Percentiles rank a stretch among this genome's conserved stretches.
Evolutionary conservation across 2,113 vertebrate species (phyloP).

Genomic region (Dascyllus trimaculatus): DNA sequence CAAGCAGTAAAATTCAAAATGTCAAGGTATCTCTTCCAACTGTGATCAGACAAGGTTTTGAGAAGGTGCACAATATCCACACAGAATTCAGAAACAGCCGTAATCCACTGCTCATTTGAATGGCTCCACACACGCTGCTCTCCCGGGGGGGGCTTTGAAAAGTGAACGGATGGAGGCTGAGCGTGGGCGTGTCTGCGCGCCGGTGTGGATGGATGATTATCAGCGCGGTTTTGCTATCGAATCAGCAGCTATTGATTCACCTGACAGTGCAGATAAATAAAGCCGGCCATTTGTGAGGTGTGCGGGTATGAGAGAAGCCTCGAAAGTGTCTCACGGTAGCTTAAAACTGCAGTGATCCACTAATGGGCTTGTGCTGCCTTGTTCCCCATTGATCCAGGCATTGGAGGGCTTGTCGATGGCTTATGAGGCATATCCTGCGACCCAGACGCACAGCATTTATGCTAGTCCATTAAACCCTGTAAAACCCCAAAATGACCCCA

Average conservation of each 20-base stretch:
- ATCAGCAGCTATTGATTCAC: conserved; percentile 79
- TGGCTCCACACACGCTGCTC: conserved; percentile 5
- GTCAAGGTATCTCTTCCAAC: conserved; percentile 31
- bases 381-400: conserved; percentile 73
- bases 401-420: conserved; percentile 49
- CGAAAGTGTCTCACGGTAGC: conserved; percentile 52
- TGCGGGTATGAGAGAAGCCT: not conserved
- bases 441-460: conserved; percentile 46
- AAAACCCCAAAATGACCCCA: conserved; percentile 44
- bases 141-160: not conserved
- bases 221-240: conserved; percentile 65
- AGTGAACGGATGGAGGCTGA: not conserved
- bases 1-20: conserved; percentile 41
- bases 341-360: conserved; percentile 68
- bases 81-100: not conserved
- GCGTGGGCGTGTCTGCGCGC: conserved; percentile 5
- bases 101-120: conserved; percentile 29
- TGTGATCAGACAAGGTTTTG: conserved; percentile 20
- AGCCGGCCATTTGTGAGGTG: conserved; percentile 46
- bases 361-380: conserved; percentile 70
- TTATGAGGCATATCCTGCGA: conserved; percentile 63
- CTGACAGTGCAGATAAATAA: conserved; percentile 78
- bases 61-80: conserved; percentile 4
- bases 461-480: conserved; percentile 60
- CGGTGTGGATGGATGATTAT: conserved; percentile 43